Base-by-base conservation (phyloP, 2,888 invertebrate species). In the Dryobota labecula region DNA sequence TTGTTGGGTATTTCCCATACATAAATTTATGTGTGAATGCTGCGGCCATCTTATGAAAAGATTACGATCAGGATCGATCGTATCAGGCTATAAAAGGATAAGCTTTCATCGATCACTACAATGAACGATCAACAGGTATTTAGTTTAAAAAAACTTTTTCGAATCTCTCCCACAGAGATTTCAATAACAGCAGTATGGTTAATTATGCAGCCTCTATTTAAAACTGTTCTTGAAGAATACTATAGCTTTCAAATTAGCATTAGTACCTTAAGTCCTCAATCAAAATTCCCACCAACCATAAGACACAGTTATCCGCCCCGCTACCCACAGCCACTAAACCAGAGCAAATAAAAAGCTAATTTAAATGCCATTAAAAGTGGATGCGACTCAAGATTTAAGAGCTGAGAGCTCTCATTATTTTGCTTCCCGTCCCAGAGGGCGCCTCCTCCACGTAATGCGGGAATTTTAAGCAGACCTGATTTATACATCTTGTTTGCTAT, bases 321-420 rank as follows among this genome's bases (percentile, higher is more conserved):
- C 65, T 41, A 70, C 66, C 83, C 83, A 68, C 80, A 66, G 73
- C 67, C 72, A 71, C 78, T 81, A 83, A 84, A 75, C 80, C 72
- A 77, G 88, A 89, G 92, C 93, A 94, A 94, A 95, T 95, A 95
- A 95, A 94, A 94, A 95, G 87, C 94, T 94, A 94, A 95, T 95
- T 95, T 94, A 95, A 95, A 95, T 95, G 92, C 94, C 94, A 95
- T 95, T 95, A 95, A 94, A 94, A 91, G 92, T 93, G 92, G 92
- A 95, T 92, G 91, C 91, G 91, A 82, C 88, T 88, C 86, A 89
- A 91, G 91, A 92, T 91, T 94, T 92, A 92, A 91, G 91, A 91
- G 85, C 86, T 84, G 86, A 72, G 81, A 85, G 79, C 74, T 72
- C 85, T 86, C 86, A 85, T 85, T 85, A 85, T 86, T 86, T 85